Base-by-base conservation (phyloP, 2,888 invertebrate genomes). In the Acleris sparsana region DNA sequence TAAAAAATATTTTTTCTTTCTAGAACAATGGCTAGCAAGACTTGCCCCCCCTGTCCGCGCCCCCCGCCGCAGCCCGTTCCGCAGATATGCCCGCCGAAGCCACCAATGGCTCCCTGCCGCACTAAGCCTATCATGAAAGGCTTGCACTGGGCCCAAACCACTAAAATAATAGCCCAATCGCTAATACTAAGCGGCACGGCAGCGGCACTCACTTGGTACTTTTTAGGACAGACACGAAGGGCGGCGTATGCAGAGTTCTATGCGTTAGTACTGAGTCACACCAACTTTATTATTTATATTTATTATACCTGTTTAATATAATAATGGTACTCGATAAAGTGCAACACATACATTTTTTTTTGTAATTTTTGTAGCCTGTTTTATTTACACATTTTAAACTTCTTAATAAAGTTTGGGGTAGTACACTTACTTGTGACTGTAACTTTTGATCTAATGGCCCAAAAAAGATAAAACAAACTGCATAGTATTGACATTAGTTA, bases 231-330 rank as follows among this genome's bases (percentile, higher is more conserved):
- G 3, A 53, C 93, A 0, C 93, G 94, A 62, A 95, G 93, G 73
- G 80, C 85, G 11, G 88, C 83, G 58, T 97, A 97, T 74, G 95
- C 93, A 48, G 95, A 96, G 44, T 97, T 95, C 83, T 96, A 97
- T 93, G 95, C 93, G 97, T 97, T 93, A 93, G 90, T 86, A 62
- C 13, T 3, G 3, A 29, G 29, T 29, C 29, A 29, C 7, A 29
- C 33, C 9, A 9, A 9, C 2, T 33, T 33, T 7, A 33, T 33
- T 33, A 9, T 9, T 33, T 33, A 7, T 0, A n/a, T n/a, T n/a
- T n/a, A n/a, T n/a, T n/a, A n/a, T n/a, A n/a, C n/a, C n/a, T n/a
- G n/a, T n/a, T n/a, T n/a, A n/a, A n/a, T n/a, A n/a, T n/a, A n/a
- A n/a, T n/a, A n/a, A n/a, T n/a, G n/a, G n/a, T n/a, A n/a, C n/a